These are phyloP conservation scores for Eupithecia tripunctaria DNA, from an alignment of 2,888 invertebrate species.

Conservation along the genomic window DNA sequence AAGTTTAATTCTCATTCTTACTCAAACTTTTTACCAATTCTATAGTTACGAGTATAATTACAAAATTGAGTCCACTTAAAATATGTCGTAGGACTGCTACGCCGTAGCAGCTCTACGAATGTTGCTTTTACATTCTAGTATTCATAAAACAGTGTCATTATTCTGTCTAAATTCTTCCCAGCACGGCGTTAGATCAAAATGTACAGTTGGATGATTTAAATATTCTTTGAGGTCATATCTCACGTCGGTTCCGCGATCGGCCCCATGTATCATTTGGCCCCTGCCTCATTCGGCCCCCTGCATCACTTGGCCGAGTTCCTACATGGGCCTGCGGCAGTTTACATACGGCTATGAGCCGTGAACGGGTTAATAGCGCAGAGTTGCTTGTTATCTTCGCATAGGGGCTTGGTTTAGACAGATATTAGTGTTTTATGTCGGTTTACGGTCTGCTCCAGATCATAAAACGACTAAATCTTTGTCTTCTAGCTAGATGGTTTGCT, in stretches of 20 bases:
- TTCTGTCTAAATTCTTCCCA: not conserved
- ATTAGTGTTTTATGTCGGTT: not conserved
- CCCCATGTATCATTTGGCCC: conserved; percentile 8
- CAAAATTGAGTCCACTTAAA: not conserved
- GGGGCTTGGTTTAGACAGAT: not conserved
- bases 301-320: not conserved
- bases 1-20: not conserved
- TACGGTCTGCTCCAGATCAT: not conserved
- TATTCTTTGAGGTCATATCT: conserved; percentile 30
- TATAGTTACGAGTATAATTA: not conserved
- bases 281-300: conserved; percentile 27
- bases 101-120: conserved; percentile 26
- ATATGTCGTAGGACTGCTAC: conserved; percentile 20
- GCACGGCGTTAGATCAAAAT: not conserved
- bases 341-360: conserved; percentile 15
- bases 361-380: not conserved
- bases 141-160: not conserved
- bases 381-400: conserved; percentile 1
- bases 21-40: not conserved
- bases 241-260: conserved; percentile 25
- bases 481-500: not conserved
- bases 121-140: not conserved
- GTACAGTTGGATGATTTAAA: conserved; percentile 33
- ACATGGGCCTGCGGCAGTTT: conserved; percentile 16
- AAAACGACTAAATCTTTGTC: not conserved